Base-by-base conservation (phyloP, 2,113 vertebrate genomes). In the Pachycephala philippinensis region DNA sequence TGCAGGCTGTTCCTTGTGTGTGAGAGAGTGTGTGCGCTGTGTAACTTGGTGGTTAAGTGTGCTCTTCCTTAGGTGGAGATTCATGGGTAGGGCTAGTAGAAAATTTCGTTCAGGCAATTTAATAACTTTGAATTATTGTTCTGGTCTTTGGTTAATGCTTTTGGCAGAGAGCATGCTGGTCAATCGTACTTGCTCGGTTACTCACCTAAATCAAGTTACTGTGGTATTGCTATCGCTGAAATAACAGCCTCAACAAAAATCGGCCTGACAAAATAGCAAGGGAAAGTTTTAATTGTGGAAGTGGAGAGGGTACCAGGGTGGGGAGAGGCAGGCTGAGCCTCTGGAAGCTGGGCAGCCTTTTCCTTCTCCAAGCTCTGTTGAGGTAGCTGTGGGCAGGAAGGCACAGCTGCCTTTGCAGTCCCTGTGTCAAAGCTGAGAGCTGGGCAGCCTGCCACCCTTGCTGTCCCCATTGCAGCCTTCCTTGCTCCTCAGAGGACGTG, bases 131-230 rank as follows among this genome's bases (percentile, higher is more conserved):
- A 90, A 61, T 95, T 93, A 79, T 79, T 80, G 68, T 91, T 83
- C 75, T 95, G 85, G 72, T 96, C 83, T 92, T 89, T 94, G 83
- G 50, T 87, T 87, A 93, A 85, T 76, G 70, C 65, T 92, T 93
- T 95, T 85, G 85, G 60, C 61, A 35, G 82, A 64, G 64, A 84
- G 60, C 76, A 42, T 65, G 60, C 86, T 40, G 88, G 65, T 95
- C 92, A 87, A 4, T 93, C 1, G 1, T 78, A 76, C 83, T 88
- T 75, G 52, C 52, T 93, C 2, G 1, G 59, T 87, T 92, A 74
- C 77, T 90, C 91, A 63, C 79, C 76, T 93, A 93, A 90, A 84
- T 87, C 79, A 90, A 70, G 86, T 89, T 89, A 90, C 37, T 10
- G 68, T 84, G 54, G 66, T 60, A 47, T 31, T 75, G 66, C 54